These are phyloP conservation scores for Phengaris arion DNA, from an alignment of 2,888 invertebrate species.

Conservation along the genomic window DNA sequence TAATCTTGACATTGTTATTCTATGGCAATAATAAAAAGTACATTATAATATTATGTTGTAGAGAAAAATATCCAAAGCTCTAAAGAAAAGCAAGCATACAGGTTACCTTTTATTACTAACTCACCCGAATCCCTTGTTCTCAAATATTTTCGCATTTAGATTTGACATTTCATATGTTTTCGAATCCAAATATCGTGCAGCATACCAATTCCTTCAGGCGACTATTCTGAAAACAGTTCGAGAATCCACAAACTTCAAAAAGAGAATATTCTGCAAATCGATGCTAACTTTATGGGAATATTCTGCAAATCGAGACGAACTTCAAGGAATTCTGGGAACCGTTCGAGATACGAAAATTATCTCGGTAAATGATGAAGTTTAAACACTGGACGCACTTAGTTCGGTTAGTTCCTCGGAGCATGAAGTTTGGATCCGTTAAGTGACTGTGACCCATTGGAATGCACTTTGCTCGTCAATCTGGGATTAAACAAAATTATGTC, in stretches of 20 bases:
- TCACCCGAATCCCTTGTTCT: too few relatives aligned
- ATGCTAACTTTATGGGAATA: background rate
- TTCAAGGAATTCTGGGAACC: background rate
- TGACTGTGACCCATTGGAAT: conserved; percentile 19
- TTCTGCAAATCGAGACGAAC: background rate
- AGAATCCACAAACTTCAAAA: background rate
- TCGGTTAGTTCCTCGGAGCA: background rate
- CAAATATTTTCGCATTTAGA: background rate
- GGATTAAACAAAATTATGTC: background rate
- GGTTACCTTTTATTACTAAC: too few relatives aligned
- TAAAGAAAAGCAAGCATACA: too few relatives aligned
- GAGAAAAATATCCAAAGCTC: too few relatives aligned
- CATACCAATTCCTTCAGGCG: background rate
- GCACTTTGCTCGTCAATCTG: conserved; percentile 14
- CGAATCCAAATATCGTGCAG: background rate
- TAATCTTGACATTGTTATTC: too few relatives aligned
- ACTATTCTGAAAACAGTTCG: background rate
- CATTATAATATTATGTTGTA: too few relatives aligned
- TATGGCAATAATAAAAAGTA: too few relatives aligned
- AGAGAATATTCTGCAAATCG: background rate
- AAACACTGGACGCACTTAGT: conserved; percentile 4
- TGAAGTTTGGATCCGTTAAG: conserved; percentile 13
- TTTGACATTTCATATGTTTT: background rate
- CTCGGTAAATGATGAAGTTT: conserved; percentile 11
- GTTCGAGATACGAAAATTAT: conserved; percentile 5